phyloP scores from a whole-genome alignment of 2,113 vertebrate species.

The Raphicerus campestris region DNA sequence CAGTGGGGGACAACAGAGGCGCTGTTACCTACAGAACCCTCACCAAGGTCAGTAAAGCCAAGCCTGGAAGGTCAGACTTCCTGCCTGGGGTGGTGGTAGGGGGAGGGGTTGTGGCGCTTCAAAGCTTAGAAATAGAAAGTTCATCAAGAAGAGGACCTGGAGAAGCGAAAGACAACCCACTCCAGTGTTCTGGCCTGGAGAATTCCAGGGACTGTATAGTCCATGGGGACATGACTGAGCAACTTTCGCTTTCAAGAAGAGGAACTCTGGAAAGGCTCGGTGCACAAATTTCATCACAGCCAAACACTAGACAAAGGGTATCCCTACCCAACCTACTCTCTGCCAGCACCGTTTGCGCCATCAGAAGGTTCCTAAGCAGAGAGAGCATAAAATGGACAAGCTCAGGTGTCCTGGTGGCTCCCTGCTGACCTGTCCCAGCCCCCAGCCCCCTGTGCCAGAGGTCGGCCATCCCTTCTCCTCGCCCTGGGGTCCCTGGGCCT shows the following conservation, averaged over 20 bases:
- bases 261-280: neutral
- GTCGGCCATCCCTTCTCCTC: too few species aligned
- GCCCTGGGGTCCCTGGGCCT: neutral
- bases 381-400: neutral
- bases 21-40: neutral
- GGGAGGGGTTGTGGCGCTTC: neutral
- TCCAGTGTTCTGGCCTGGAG: too few species aligned
- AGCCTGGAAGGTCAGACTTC: neutral
- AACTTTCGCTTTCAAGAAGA: neutral
- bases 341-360: neutral
- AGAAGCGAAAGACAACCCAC: too few species aligned
- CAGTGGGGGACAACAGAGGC: neutral
- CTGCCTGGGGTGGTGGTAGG: neutral
- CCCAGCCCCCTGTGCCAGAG: too few species aligned
- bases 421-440: neutral
- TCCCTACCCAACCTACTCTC: neutral
- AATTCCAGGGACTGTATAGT: too few species aligned
- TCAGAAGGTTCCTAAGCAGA: neutral
- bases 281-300: neutral
- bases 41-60: neutral
- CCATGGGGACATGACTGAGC: too few species aligned
- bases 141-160: neutral
- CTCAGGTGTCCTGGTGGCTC: neutral
- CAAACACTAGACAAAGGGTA: too few species aligned
- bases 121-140: neutral